Evolutionary conservation across 2,888 invertebrate species (phyloP).

Genomic region (Pterobdella sp.): DNA sequence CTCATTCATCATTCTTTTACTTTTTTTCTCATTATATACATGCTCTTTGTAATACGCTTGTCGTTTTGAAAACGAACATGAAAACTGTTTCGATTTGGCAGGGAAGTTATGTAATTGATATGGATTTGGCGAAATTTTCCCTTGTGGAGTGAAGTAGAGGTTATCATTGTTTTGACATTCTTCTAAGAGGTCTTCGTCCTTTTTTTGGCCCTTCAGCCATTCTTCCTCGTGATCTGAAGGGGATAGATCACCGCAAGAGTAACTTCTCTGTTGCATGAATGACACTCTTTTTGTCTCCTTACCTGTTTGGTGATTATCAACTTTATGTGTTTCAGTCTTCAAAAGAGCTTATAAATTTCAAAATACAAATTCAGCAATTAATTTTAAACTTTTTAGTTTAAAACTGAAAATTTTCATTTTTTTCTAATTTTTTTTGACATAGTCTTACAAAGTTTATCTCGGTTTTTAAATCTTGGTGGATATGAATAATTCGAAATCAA

Average conservation of each 20-base stretch:
- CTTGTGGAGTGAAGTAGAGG: neutral
- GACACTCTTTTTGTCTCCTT: slow-evolving; percentile 26
- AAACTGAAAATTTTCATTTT: too few relatives aligned
- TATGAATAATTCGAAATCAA: too few relatives aligned
- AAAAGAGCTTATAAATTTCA: too few relatives aligned
- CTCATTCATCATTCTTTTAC: too few relatives aligned
- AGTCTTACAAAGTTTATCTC: too few relatives aligned
- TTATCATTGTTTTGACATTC: neutral
- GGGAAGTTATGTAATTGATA: too few relatives aligned
- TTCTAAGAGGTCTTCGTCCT: neutral
- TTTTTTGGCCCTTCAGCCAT: slow-evolving; percentile 28
- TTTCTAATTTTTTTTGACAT: too few relatives aligned
- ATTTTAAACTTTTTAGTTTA: too few relatives aligned
- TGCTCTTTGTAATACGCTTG: neutral
- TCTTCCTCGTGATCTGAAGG: slow-evolving; percentile 31
- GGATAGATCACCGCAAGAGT: slow-evolving; percentile 37
- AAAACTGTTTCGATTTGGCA: neutral
- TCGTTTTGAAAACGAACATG: neutral
- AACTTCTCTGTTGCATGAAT: slow-evolving; percentile 35
- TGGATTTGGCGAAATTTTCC: neutral
- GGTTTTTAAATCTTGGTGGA: too few relatives aligned
- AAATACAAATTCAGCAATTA: too few relatives aligned
- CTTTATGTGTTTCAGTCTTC: too few relatives aligned
- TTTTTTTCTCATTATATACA: neutral
- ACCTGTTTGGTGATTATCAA: too few relatives aligned